A percentile compares a stretch with the other conserved stretches of the same genome.
phyloP scores from a whole-genome alignment of 1,140 invertebrate species.

The Thereuonema tuberculata region DNA sequence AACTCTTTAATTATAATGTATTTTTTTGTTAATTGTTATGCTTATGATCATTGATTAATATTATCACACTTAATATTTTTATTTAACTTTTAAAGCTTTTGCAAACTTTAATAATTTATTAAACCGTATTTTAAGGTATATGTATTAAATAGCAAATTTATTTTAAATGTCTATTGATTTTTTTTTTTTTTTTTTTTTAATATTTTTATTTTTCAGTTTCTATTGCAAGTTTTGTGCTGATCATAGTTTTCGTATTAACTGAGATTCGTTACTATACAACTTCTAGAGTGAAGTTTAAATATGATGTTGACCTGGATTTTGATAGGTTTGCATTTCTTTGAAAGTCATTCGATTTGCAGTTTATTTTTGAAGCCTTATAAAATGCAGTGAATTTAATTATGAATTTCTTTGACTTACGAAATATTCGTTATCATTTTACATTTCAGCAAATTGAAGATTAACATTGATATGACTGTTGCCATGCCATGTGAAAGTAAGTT shows the following conservation, averaged over 20 bases:
- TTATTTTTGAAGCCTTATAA: not conserved
- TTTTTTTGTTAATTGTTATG: no score
- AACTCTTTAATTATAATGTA: no score
- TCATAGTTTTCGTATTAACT: constrained; percentile 60
- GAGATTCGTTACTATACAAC: constrained; percentile 74
- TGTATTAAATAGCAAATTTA: no score
- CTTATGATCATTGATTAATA: no score
- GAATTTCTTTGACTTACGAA: constrained; percentile 20
- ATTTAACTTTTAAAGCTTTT: no score
- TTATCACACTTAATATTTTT: no score
- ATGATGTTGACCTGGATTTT: constrained; percentile 75
- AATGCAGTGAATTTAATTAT: not conserved
- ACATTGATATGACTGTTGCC: constrained; percentile 85
- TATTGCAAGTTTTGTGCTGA: constrained; percentile 59
- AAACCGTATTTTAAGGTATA: no score
- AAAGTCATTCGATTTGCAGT: no score
- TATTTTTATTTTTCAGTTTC: constrained; percentile 47
- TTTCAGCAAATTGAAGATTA: constrained; percentile 68
- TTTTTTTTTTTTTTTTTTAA: no score
- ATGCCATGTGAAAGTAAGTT: constrained; percentile 68
- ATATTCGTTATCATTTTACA: no score
- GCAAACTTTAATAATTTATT: no score
- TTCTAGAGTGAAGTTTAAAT: constrained; percentile 69
- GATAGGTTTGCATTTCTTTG: constrained; percentile 37
- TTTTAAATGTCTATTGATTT: no score